A percentile compares a stretch with the other conserved stretches of the same genome.
These are phyloP conservation scores for Globodera rostochiensis DNA, from an alignment of 1,140 invertebrate genomes.

Conservation along the genomic window DNA sequence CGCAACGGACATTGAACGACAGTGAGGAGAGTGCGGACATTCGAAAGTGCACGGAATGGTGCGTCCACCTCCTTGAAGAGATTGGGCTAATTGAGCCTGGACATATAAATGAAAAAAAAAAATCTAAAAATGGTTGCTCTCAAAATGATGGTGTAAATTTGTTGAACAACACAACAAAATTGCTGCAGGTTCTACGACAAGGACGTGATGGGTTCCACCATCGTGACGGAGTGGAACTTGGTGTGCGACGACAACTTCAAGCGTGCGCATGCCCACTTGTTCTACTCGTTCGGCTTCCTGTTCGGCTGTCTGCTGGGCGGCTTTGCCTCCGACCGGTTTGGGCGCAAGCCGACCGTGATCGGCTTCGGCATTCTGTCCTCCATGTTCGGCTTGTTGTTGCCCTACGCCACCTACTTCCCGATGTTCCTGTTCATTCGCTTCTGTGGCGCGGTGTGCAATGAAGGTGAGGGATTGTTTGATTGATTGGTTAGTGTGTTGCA, in stretches of 20 bases:
- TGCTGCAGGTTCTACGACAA: slow-evolving; percentile 19
- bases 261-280: slow-evolving; percentile 63
- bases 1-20: slow-evolving; percentile 41
- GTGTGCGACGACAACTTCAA: slow-evolving; percentile 65
- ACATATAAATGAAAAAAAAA: too few relatives aligned
- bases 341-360: slow-evolving; percentile 46
- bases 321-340: slow-evolving; percentile 58
- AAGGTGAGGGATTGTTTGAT: slow-evolving; percentile 31
- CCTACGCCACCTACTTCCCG: slow-evolving; percentile 64
- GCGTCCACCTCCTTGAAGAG: too few relatives aligned
- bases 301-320: slow-evolving; percentile 62
- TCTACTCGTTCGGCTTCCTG: slow-evolving; percentile 63
- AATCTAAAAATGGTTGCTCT: too few relatives aligned
- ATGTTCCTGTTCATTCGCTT: slow-evolving; percentile 65
- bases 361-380: slow-evolving; percentile 64
- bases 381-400: slow-evolving; percentile 61
- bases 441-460: slow-evolving; percentile 63
- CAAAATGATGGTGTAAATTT: too few relatives aligned
- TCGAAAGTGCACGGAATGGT: slow-evolving; percentile 25
- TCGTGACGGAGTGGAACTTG: slow-evolving; percentile 64
- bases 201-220: slow-evolving; percentile 60
- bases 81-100: too few relatives aligned
- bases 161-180: too few relatives aligned
- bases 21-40: slow-evolving; percentile 29
- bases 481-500: too few relatives aligned